Percentiles rank a stretch among this genome's conserved stretches.
Conservation (phyloP, 2,888 invertebrate genomes). For the Icerya purchasi region DNA sequence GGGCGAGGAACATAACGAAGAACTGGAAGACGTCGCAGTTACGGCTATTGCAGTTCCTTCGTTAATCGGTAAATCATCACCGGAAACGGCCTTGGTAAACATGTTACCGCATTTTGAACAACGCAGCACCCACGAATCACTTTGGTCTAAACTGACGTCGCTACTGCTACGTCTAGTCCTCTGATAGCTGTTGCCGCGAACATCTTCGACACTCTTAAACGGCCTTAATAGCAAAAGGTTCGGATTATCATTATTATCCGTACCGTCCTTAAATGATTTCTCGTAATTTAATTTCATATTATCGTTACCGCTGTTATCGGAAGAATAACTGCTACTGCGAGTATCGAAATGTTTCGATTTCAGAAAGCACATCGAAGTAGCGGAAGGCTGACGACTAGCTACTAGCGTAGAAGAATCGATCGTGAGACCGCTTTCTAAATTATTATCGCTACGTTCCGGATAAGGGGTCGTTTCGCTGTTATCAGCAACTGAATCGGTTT, state of each 20-base stretch:
- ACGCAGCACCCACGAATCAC: conserved; percentile 2
- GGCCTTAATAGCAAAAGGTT: too few species aligned
- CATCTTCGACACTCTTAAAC: background rate
- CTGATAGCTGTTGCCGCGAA: background rate
- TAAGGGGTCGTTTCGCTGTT: background rate
- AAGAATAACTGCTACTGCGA: background rate
- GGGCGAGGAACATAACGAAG: background rate
- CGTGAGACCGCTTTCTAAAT: background rate
- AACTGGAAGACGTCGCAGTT: conserved; percentile 1
- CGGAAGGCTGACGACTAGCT: background rate
- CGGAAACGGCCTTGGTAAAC: conserved; percentile 6
- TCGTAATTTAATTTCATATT: background rate
- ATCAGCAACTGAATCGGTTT: too few species aligned
- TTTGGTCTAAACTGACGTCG: conserved; percentile 1
- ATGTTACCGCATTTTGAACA: conserved; percentile 9
- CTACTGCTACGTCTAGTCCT: conserved; percentile 5
- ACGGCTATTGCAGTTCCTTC: background rate
- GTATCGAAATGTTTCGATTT: too few species aligned
- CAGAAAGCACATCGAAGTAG: too few species aligned
- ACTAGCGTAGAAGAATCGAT: background rate
- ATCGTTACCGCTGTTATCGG: background rate
- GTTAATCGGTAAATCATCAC: too few species aligned
- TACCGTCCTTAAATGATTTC: too few species aligned
- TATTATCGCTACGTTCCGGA: background rate
- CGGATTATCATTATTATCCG: too few species aligned